Evolutionary conservation across 2,888 invertebrate species (phyloP), one percentile per base, ranked within the genome.

Genomic region (Lasioglossum malachurum): DNA sequence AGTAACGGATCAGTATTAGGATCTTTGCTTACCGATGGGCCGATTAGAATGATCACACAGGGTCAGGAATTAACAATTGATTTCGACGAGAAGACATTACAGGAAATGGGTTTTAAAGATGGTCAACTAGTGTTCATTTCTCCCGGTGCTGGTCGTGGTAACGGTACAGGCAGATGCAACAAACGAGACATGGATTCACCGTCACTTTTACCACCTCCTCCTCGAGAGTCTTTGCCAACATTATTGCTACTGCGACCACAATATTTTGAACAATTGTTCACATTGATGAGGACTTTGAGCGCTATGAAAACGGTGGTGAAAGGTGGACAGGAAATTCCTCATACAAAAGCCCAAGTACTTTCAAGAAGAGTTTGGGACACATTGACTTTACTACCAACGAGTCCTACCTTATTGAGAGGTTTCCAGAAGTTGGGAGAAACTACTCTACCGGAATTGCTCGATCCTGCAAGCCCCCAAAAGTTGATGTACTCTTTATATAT

Each of bases 341-440:
- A 98, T 92, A 98, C 98, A 2, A 98, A 98, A 96, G 98, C 98
- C 0, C 98, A 98, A 94, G 94, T 95, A 5, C 95, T 99, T 75
- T 99, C 99, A 0, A 96, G 99, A 49, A 97, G 98, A 71, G 99
- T 99, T 0, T 99, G 99, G 99, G 99, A 99, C 93, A 98, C 99
- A 78, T 96, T 99, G 41, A 98, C 98, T 94, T 97, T 99, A 87
- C 96, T 99, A 78, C 99, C 99, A 1, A 98, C 99, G 1, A 98
- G 98, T 96, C 98, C 98, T 0, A 97, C 97, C 5, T 96, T 99
- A 69, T 95, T 98, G 69, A 97, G 98, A 93, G 98, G 98, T 5
- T 98, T 99, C 94, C 98, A 98, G 94, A 97, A 97, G 92, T 96
- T 98, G 4, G 96, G 95, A 14, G 97, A 97, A 92, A 96, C 96